Evolutionary conservation across 2,797 vertebrate species (phyloP), one percentile per base, ranked within the genome.

Genomic region (Artibeus lituratus): DNA sequence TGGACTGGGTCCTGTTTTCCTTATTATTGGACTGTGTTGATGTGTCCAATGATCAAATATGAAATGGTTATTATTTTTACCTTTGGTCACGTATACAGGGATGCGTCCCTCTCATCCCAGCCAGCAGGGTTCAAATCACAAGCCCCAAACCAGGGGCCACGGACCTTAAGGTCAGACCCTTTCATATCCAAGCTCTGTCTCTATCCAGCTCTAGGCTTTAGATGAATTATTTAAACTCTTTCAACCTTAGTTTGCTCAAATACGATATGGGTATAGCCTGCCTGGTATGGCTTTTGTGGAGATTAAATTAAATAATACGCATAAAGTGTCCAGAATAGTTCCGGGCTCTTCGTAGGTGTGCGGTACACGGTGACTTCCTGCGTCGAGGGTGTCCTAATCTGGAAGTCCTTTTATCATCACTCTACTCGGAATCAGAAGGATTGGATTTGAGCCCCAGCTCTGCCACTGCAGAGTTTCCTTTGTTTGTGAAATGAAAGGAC

Each of bases 401-500:
- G 65, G 44, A 81, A 55, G 10, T 47, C 37, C 59, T 90, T 94
- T 90, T 59, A 92, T 95, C 51, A 39, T 39, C 59, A 59, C 35
- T 81, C 35, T 72, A 73, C 72, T 72, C 73, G 39, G 59, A 95
- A 76, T 84, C 37, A 47, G 67, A 93, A 70, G 57, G 57, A 42
- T 69, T n/a, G 67, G 76, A 67, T 81, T 35, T 72, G 44, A 91
- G 77, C 55, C 53, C 47, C 16, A 69, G 62, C 37, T 84, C 65
- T 37, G n/a, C 59, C 26, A 55, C 29, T 15, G 65, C 37, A 72
- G 81, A 47, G n/a, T 21, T 76, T 91, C 83, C 88, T 96, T 96
- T 91, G 81, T 97, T 88, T 96, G 49, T 90, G 84, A 94, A 96
- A 92, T 87, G 80, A 89, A 95, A 96, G 72, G n/a, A 16, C 37